Base-by-base conservation (phyloP, 2,888 invertebrate genomes). In the Drosophila merina region DNA sequence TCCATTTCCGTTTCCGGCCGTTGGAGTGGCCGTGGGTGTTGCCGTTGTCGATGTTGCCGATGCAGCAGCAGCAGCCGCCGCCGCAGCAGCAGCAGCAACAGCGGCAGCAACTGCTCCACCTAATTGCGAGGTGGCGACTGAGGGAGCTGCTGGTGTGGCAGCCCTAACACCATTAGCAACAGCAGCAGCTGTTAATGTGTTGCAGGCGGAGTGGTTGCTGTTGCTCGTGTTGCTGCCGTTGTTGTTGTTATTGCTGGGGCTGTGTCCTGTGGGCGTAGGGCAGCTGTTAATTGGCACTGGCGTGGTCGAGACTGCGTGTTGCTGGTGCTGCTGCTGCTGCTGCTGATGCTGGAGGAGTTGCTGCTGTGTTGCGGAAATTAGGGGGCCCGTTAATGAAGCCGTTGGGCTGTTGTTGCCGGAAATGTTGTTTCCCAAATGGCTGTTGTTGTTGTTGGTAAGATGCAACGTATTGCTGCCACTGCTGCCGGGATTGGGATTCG, bases 301-400 rank as follows among this genome's bases (percentile, higher is more conserved):
- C 10, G 77, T 72, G 62, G 77, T 69, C 59, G 86, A 63, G 50
- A 70, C 62, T 44, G 66, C 70, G 72, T 63, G 69, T 40, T 71
- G 67, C 36, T 68, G 71, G 42, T 81, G 81, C 48, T 76, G 84
- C 52, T 72, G 81, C 48, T 76, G 84, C 52, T 72, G 63, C 48
- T 76, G 74, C 52, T 72, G 60, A 9, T 60, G 57, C 8, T 57
- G 59, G 31, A 74, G 77, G 31, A 73, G 75, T 20, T 58, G 81
- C 48, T 74, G 80, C 44, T 79, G 75, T 20, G 70, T 75, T 28
- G 75, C 69, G 81, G 78, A 72, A 71, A 74, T 77, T 69, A 74
- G 76, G 72, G 86, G 66, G 64, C 87, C 79, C 72, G 89, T 84
- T 88, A 89, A 88, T 89, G 86, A 88, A 86, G 88, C 76, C 75